phyloP scores from a whole-genome alignment of 2,113 vertebrate species.

The Daphoenositta chrysoptera region DNA sequence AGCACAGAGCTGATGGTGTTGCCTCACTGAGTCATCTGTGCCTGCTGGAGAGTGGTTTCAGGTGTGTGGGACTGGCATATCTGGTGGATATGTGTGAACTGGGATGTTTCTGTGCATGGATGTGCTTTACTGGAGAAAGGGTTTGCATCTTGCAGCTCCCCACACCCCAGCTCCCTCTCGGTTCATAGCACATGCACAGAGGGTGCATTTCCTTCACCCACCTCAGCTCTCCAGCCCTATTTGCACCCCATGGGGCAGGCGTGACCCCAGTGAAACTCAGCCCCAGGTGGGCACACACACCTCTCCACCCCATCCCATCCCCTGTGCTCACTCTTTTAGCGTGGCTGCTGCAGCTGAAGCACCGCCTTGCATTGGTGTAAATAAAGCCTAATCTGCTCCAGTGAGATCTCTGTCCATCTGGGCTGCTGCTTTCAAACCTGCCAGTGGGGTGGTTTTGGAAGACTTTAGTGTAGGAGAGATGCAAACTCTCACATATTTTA shows the following conservation, averaged over 20 bases:
- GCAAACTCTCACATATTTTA: neutral
- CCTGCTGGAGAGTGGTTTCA: neutral
- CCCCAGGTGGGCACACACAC: too few relatives aligned
- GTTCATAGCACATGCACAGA: neutral
- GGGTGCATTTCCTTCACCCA: neutral
- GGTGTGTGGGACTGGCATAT: neutral
- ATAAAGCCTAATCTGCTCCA: neutral
- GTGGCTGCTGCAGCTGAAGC: neutral
- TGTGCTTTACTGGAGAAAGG: neutral
- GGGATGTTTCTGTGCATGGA: neutral
- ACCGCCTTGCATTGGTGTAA: accelerated
- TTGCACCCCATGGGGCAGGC: accelerated
- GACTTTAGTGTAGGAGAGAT: neutral
- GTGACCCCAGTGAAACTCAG: neutral
- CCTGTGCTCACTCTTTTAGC: accelerated
- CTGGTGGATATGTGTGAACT: neutral
- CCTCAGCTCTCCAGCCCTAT: neutral
- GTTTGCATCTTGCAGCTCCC: neutral
- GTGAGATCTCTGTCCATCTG: neutral
- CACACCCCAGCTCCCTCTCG: accelerated
- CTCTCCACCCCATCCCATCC: too few relatives aligned
- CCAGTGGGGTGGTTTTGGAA: neutral
- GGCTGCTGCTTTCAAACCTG: neutral
- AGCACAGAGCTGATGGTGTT: neutral
- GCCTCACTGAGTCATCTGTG: neutral